Percentiles rank a stretch among this genome's conserved stretches.
These are phyloP conservation scores for Epizoanthus scotinus DNA, from an alignment of 92 coral and sea anemone genomes.

Conservation along the genomic window DNA sequence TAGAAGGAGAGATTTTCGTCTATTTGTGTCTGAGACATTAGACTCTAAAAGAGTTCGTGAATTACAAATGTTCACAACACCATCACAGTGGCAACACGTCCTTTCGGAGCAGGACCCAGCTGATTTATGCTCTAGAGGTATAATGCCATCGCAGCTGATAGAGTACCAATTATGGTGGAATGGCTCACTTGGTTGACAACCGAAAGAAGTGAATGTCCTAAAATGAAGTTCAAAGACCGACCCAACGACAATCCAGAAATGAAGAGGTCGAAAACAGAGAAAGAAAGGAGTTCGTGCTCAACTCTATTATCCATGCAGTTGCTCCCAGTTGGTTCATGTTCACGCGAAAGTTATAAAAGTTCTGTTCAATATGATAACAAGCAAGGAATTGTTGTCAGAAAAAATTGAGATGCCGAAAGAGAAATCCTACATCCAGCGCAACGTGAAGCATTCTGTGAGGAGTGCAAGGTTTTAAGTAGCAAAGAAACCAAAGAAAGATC, in stretches of 20 bases:
- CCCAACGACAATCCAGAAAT: no score
- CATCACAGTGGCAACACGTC: constrained; percentile 65
- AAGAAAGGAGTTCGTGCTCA: no score
- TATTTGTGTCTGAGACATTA: no score
- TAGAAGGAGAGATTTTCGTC: constrained; percentile 52
- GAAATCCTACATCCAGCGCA: constrained; percentile 54
- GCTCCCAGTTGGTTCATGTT: neutral
- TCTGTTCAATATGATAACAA: constrained; percentile 36
- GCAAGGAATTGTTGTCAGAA: no score
- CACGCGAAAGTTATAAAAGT: neutral
- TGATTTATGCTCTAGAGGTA: no score
- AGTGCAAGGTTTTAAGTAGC: constrained; percentile 45
- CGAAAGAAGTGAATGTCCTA: constrained; percentile 43
- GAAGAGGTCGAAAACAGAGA: no score
- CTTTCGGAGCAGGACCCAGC: constrained; percentile 63
- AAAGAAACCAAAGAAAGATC: no score
- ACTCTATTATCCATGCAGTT: neutral
- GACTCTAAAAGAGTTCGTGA: constrained; percentile 63
- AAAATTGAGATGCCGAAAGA: no score
- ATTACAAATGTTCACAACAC: constrained; percentile 52
- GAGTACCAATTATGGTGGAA: constrained; percentile 49
- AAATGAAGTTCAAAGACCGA: constrained; percentile 17
- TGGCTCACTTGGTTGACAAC: constrained; percentile 49
- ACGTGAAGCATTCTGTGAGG: constrained; percentile 48
- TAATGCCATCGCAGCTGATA: no score